Conservation (phyloP, 2,888 invertebrate genomes). For the Caradrina kadenii region DNA sequence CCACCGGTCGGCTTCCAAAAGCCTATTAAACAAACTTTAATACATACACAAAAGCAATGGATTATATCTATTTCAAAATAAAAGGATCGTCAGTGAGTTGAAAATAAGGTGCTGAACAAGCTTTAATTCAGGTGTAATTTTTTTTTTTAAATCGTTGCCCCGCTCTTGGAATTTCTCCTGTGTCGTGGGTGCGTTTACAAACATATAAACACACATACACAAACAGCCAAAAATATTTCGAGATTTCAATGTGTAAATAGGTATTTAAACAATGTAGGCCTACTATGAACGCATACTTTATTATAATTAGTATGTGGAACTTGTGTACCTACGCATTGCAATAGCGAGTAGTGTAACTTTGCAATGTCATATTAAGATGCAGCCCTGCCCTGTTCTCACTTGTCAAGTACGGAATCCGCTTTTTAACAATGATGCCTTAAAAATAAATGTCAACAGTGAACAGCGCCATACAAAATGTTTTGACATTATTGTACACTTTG, state of each 20-base stretch:
- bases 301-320: conserved; percentile 2
- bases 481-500: too few species aligned
- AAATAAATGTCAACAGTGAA: not conserved
- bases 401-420: not conserved
- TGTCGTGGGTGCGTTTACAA: too few species aligned
- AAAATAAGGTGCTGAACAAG: not conserved
- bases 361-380: not conserved
- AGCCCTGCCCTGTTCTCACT: not conserved
- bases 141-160: too few species aligned
- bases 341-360: not conserved
- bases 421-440: not conserved
- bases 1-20: conserved; percentile 1
- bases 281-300: not conserved
- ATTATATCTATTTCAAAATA: not conserved
- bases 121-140: not conserved
- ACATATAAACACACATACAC: too few species aligned
- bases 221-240: too few species aligned
- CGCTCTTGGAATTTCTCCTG: too few species aligned
- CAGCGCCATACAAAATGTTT: not conserved
- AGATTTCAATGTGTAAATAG: conserved; percentile 33
- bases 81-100: too few species aligned
- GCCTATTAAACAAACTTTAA: not conserved
- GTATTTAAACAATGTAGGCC: not conserved
- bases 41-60: not conserved
- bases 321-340: conserved; percentile 16